Percentiles rank a stretch among this genome's conserved stretches.
Conservation (phyloP, 2,797 vertebrate species). For the Lophotriccus pileatus region DNA sequence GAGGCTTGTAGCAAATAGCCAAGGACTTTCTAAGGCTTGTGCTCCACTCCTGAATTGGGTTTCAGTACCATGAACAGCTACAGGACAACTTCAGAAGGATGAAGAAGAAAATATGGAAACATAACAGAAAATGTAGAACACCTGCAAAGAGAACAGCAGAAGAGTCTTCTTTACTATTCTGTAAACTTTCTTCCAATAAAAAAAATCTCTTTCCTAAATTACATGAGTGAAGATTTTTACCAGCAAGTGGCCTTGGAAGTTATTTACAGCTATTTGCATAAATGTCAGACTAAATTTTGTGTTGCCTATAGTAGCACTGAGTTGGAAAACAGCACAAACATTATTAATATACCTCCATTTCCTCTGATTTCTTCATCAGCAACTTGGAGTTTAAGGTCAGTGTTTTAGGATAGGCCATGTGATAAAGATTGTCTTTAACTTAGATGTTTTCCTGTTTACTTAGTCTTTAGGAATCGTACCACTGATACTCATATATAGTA, state of each 20-base stretch:
- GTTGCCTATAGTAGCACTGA: not conserved
- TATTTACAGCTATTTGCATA: not conserved
- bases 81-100: not conserved
- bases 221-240: not conserved
- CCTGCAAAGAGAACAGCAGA: not conserved
- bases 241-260: not conserved
- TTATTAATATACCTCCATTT: not conserved
- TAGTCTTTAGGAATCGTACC: not conserved
- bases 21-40: not conserved
- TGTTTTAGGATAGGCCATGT: not conserved
- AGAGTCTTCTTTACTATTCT: not conserved
- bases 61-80: not conserved
- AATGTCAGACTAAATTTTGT: not conserved
- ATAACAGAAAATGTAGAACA: not conserved
- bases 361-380: not conserved
- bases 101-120: not conserved
- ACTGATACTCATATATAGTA: not conserved
- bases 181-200: not conserved
- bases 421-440: not conserved
- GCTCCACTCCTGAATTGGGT: not conserved
- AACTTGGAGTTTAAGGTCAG: not conserved
- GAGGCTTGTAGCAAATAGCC: not conserved
- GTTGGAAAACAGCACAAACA: not conserved
- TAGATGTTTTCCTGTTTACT: not conserved
- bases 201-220: not conserved